Evolutionary conservation across 2,888 invertebrate genomes (phyloP), one percentile per base, ranked within the genome.

Genomic region (Physocephala rufipes): DNA sequence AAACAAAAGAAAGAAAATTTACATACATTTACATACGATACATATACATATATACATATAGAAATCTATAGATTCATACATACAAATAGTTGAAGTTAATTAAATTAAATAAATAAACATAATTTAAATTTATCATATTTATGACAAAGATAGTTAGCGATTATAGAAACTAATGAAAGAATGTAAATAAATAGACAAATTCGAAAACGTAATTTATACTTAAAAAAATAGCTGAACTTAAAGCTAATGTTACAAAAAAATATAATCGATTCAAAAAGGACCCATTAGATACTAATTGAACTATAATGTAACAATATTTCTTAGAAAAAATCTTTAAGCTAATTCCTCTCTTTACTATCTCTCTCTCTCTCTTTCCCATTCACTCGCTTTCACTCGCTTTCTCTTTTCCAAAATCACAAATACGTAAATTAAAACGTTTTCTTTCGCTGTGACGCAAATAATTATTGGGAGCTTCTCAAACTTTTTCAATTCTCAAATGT

Each of bases 91-190:
- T 68, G 49, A 51, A 66, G 36, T 21, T 65, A 59, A 65, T 36
- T 7, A 24, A n/a, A 63, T 30, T 64, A 61, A 62, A 28, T 61
- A 51, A 59, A 62, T 59, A 24, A 24, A 65, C 51, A 72, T 68
- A 51, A 71, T 47, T 55, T 64, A 30, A 67, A 67, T 55, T 67
- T 65, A 51, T 24, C 49, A 51, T 26, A 74, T 73, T 77, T 77
- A 74, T 71, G 76, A 75, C 77, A 75, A 79, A 79, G 80, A 80
- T 80, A 80, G 81, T 78, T 80, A 80, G 81, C 76, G 74, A 78
- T 77, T 72, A 68, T 61, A 74, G 70, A 26, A 61, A 64, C 58
- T 72, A 64, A 36, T n/a, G n/a, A 64, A 64, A 63, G 70, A 71
- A 43, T 72, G 74, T 74, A 74, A 61, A 72, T 74, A 74, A 36